A percentile compares a stretch with the other conserved stretches of the same genome.
These are phyloP conservation scores for Spizaetus ornatus DNA, from an alignment of 2,113 vertebrate genomes.

Conservation along the genomic window DNA sequence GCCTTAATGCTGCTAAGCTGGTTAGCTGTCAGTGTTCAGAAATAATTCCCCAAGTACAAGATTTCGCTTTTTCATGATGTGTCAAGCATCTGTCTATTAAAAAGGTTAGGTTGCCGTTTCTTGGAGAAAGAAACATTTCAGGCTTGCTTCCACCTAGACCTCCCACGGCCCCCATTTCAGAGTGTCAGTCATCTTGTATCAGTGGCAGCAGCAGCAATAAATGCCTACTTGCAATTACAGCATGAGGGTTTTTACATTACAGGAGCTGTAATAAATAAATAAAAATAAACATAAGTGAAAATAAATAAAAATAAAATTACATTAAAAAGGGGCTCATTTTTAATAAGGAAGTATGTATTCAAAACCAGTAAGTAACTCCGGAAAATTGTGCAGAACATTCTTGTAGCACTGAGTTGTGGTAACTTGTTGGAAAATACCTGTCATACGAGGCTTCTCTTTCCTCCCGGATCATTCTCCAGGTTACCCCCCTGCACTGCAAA, in stretches of 20 bases:
- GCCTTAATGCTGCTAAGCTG: conserved; percentile 29
- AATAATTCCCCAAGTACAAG: conserved; percentile 3
- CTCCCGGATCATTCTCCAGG: neutral
- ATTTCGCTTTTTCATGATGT: neutral
- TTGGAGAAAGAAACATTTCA: conserved; percentile 6
- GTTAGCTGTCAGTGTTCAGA: conserved; percentile 28
- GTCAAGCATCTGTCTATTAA: neutral
- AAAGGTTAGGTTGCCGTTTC: neutral
- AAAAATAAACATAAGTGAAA: neutral
- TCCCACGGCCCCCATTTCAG: neutral
- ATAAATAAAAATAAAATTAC: neutral
- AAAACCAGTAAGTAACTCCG: neutral
- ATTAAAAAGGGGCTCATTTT: neutral
- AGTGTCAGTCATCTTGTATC: neutral
- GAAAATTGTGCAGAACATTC: neutral
- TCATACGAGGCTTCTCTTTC: neutral
- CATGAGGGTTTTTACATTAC: neutral
- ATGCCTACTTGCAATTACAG: neutral
- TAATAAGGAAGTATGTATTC: neutral
- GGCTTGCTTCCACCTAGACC: neutral
- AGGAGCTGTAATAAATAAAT: neutral
- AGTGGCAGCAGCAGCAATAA: neutral
- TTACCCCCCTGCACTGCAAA: neutral
- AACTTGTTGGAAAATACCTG: neutral
- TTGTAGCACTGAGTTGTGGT: neutral